phyloP scores from a whole-genome alignment of 2,888 invertebrate genomes.

The Drosophila macrospina region DNA sequence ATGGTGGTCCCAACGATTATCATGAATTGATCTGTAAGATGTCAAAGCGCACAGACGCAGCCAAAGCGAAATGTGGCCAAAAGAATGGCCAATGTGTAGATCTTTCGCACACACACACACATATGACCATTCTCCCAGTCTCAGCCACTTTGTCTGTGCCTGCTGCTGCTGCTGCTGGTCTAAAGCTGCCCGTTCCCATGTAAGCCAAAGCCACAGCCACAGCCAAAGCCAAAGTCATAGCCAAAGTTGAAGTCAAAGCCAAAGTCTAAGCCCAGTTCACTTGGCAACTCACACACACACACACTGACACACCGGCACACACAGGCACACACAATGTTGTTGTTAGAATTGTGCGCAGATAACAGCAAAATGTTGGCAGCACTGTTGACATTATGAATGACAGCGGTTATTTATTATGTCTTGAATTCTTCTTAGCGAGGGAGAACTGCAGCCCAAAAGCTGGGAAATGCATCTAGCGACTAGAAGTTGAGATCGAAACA shows the following conservation, averaged over 20 bases:
- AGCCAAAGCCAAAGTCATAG: conserved; percentile 29
- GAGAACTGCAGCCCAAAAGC: conserved; percentile 24
- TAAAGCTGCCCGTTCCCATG: conserved; percentile 47
- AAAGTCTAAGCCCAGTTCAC: conserved; percentile 45
- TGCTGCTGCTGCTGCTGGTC: conserved; percentile 21
- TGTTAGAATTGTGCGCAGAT: conserved; percentile 78
- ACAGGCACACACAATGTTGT: conserved; percentile 63
- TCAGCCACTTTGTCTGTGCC: conserved; percentile 64
- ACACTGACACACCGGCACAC: conserved; percentile 5
- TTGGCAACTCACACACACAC: conserved; percentile 23
- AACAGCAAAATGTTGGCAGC: conserved; percentile 80
- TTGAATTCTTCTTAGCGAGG: conserved; percentile 39
- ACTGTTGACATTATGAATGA: conserved; percentile 81
- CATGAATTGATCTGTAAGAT: conserved; percentile 84
- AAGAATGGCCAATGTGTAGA: conserved; percentile 71
- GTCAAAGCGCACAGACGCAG: conserved; percentile 80
- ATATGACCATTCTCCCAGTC: conserved; percentile 47
- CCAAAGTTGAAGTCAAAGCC: conserved; percentile 36
- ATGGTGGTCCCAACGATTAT: conserved; percentile 83
- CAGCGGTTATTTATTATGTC: conserved; percentile 82
- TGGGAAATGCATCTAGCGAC: conserved; percentile 38
- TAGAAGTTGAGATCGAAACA: conserved; percentile 9
- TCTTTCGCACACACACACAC: conserved; percentile 63
- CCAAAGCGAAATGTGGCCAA: conserved; percentile 52
- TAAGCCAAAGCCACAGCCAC: conserved; percentile 27